These are phyloP conservation scores for Cebus imitator DNA, from an alignment of 2,113 vertebrate species.

Conservation along the genomic window DNA sequence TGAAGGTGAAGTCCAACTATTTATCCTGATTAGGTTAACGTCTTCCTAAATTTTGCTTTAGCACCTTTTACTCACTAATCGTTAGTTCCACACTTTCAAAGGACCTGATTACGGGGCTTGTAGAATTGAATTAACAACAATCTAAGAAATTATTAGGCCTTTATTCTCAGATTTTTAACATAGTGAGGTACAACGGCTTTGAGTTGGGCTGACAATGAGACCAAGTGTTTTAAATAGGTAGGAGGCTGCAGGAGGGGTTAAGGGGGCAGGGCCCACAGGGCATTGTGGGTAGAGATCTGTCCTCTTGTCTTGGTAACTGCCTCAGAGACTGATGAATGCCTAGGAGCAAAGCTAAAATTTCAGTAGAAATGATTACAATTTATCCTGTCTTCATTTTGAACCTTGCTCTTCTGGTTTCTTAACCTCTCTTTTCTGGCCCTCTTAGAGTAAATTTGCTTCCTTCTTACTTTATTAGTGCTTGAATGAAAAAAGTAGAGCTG, in stretches of 20 bases:
- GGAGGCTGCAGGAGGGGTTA: rapidly evolving
- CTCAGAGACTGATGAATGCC: background rate
- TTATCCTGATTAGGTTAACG: background rate
- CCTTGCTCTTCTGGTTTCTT: background rate
- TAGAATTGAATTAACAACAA: background rate
- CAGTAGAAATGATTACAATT: background rate
- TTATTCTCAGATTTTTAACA: background rate
- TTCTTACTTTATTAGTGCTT: background rate
- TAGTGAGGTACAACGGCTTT: background rate
- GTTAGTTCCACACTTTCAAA: background rate
- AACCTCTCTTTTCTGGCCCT: background rate
- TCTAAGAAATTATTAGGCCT: background rate
- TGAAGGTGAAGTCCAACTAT: background rate
- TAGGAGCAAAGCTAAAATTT: background rate
- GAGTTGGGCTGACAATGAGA: background rate
- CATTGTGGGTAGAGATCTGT: background rate
- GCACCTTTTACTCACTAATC: background rate
- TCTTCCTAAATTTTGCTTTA: background rate
- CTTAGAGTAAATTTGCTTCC: background rate
- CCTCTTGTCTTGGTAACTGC: background rate
- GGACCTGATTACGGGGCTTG: background rate
- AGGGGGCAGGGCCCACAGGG: background rate
- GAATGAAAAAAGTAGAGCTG: background rate
- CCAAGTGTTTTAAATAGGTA: background rate
- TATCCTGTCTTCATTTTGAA: background rate